Conservation (phyloP, 2,113 vertebrate species). For the Oreotrochilus melanogaster region DNA sequence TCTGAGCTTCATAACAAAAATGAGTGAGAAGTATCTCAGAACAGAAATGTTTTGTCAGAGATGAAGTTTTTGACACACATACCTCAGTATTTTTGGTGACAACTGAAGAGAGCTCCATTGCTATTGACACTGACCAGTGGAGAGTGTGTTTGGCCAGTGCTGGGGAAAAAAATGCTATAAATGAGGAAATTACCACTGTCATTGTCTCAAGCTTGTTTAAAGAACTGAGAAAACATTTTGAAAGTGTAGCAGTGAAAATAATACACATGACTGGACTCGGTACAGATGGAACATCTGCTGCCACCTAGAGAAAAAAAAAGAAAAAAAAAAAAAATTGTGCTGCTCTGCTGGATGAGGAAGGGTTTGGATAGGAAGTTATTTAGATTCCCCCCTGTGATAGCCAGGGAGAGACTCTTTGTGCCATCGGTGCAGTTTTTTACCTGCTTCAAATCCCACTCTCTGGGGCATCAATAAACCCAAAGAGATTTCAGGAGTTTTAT, state of each 20-base stretch:
- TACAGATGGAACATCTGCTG: slow-evolving; percentile 23
- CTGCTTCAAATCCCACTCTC: not conserved
- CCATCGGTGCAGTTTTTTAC: not conserved
- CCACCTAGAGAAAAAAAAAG: not conserved
- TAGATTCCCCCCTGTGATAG: not conserved
- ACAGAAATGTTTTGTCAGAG: slow-evolving; percentile 17
- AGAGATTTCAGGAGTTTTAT: not conserved
- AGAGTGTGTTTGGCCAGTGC: not conserved
- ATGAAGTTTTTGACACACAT: not conserved
- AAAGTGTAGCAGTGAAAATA: slow-evolving; percentile 37
- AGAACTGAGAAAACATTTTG: slow-evolving; percentile 4
- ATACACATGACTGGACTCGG: not conserved
- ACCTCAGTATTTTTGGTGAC: slow-evolving; percentile 8
- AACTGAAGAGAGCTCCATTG: not conserved
- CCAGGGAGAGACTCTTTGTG: not conserved
- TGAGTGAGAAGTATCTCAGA: slow-evolving; percentile 17
- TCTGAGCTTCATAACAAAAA: not conserved
- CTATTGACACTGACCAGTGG: not conserved
- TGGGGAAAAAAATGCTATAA: not conserved
- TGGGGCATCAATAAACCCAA: not conserved
- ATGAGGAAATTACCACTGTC: not conserved
- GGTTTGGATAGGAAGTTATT: not conserved
- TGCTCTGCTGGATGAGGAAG: not conserved
- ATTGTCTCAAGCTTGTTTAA: slow-evolving; percentile 1
- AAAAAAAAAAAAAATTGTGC: not conserved